Percentiles rank a stretch among this genome's conserved stretches.
phyloP scores from a whole-genome alignment of 1,140 invertebrate genomes.

The Lepidotrigona ventralis region DNA sequence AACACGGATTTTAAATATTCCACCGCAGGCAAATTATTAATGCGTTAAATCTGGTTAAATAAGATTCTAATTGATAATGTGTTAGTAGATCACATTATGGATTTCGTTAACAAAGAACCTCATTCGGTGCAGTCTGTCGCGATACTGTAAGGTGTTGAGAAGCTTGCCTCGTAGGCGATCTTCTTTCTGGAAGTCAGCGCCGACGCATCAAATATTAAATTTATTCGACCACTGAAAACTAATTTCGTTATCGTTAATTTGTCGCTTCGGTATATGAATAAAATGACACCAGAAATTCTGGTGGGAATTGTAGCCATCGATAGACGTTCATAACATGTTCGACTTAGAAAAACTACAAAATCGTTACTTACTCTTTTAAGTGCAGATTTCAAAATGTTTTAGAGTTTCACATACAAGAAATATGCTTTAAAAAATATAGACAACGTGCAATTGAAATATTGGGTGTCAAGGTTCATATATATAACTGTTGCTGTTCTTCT shows the following conservation, averaged over 20 bases:
- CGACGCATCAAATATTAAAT: slow-evolving; percentile 61
- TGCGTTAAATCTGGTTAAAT: not conserved
- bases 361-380: not conserved
- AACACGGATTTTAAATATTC: not conserved
- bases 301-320: not conserved
- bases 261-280: not conserved
- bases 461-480: slow-evolving; percentile 9
- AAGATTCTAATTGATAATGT: not conserved
- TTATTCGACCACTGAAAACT: slow-evolving; percentile 14
- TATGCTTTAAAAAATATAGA: not conserved
- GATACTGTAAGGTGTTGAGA: slow-evolving; percentile 59
- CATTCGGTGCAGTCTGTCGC: slow-evolving; percentile 51
- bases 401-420: not conserved
- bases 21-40: too few species aligned
- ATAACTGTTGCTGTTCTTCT: slow-evolving; percentile 3
- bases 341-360: not conserved
- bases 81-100: not conserved
- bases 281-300: not conserved
- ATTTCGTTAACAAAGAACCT: slow-evolving; percentile 53
- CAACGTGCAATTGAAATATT: not conserved
- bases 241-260: not conserved
- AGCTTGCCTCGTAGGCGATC: slow-evolving; percentile 54
- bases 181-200: slow-evolving; percentile 57
- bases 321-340: not conserved
- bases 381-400: not conserved